Evolutionary conservation across 1,140 invertebrate genomes (phyloP), one percentile per base, ranked within the genome.

Genomic region (Cherax quadricarinatus): DNA sequence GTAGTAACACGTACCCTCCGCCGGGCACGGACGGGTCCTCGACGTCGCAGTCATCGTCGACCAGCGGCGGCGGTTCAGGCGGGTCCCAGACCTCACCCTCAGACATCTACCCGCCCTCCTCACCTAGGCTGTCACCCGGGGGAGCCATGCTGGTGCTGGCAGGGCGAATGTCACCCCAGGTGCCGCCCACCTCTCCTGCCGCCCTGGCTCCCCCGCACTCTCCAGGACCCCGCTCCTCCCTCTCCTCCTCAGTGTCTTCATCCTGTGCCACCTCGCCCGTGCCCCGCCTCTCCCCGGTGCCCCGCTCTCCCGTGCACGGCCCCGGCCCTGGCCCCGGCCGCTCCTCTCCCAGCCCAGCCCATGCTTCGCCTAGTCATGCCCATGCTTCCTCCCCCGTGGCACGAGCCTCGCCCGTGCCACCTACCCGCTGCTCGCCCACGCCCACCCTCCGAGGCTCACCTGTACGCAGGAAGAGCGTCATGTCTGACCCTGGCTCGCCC

Each of bases 181-280:
- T 94, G 60, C 88, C 92, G 12, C 87, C 84, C 30, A 88, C 92
- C 5, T 89, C 93, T 5, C 87, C 93, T 3, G 66, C 48, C 49
- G 78, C 85, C 48, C 73, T 81, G 49, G 85, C 88, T 48, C 85
- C 93, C 1, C 90, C 91, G 4, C 91, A 93, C 80, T 91, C 88
- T 30, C 88, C 88, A 24, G 84, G 92, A 30, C 89, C 88, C 5
- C 88, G 91, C 24, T 91, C 93, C 41, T 88, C 93, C 12, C 86
- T 91, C 41, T 91, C 93, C 6, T 93, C 89, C 12, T 92, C 89
- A 4, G 79, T 91, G 85, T 91, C 91, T 9, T 89, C 91, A 41
- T 94, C 93, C 21, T 94, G 93, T 86, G 91, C 93, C 89, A 92
- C 93, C 18, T 93, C 93, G n/a, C 93, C 93, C 83, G 88, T 93